Evolutionary conservation across 2,797 vertebrate genomes (phyloP), one percentile per base, ranked within the genome.

Genomic region (Xyrichtys novacula): DNA sequence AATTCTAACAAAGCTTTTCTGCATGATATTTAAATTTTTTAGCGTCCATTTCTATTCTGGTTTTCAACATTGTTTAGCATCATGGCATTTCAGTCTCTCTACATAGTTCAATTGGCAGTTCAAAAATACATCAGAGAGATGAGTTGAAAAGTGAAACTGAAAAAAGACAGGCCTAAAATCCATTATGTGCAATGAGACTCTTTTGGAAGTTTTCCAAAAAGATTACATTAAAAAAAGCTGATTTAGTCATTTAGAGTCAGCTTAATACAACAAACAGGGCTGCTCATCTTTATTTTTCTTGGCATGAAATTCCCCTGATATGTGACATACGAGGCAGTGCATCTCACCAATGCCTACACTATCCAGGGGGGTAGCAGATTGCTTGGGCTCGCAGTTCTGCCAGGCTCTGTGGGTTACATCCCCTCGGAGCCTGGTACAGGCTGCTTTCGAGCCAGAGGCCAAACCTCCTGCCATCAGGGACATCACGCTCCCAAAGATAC

Each of bases 351-450:
- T 54, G 52, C 55, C 78, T 49, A 55, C 34, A 80, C 71, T 43
- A 42, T 74, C 76, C 80, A 80, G 73, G 76, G 63, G 36, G 85
- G 74, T 7, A 76, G 80, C 93, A 94, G 91, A 93, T 92, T 93
- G 93, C 75, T 31, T 50, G 48, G 62, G 70, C 79, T 38, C 11
- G 2, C 31, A 62, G 71, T 55, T 50, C 43, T 74, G 92, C 92
- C 93, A 93, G 85, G 57, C 90, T 53, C 91, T 88, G 91, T 81
- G 73, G 90, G 92, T 70, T 83, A 92, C 90, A 93, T 93, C 92
- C 93, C 86, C 68, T 91, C 73, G 70, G 60, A 74, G 80, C 72
- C 83, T 22, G 31, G 49, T 76, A 80, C 85, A 78, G 68, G 50
- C 71, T 65, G 71, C 69, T 59, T 20, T 67, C 14, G 17, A 75